Evolutionary conservation across 92 coral and sea anemone species (phyloP).

Genomic region (Phenganax marumi): DNA sequence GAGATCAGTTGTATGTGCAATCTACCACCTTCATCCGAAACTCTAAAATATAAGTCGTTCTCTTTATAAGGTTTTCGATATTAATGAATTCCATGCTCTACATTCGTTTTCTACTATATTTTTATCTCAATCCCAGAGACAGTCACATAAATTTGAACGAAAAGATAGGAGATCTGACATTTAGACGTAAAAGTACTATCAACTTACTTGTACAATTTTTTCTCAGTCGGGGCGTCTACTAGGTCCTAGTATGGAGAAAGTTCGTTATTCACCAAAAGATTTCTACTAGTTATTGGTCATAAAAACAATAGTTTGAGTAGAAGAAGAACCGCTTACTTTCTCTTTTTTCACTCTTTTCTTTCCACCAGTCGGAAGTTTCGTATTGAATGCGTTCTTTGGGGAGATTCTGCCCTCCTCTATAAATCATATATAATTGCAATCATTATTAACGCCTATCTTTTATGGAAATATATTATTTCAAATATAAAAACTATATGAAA

Average conservation of each 20-base stretch:
- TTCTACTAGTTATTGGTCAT: too few species aligned
- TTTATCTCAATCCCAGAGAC: too few species aligned
- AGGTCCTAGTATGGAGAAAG: background rate
- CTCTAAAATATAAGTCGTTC: conserved; percentile 2
- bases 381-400: conserved; percentile 26
- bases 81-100: too few species aligned
- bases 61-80: too few species aligned
- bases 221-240: conserved; percentile 24
- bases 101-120: too few species aligned
- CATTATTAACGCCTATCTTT: too few species aligned
- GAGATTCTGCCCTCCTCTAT: conserved; percentile 47
- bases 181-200: too few species aligned
- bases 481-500: background rate
- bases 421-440: background rate
- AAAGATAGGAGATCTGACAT: too few species aligned
- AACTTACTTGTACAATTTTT: conserved; percentile 35
- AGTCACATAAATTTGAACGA: background rate
- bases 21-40: conserved; percentile 50
- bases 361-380: conserved; percentile 26
- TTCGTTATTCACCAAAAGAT: background rate
- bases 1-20: conserved; percentile 37
- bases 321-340: conserved; percentile 4
- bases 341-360: conserved; percentile 17
- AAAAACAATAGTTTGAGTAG: background rate
- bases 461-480: too few species aligned